Base-by-base conservation (phyloP, 2,113 vertebrate species). In the Lepus europaeus region DNA sequence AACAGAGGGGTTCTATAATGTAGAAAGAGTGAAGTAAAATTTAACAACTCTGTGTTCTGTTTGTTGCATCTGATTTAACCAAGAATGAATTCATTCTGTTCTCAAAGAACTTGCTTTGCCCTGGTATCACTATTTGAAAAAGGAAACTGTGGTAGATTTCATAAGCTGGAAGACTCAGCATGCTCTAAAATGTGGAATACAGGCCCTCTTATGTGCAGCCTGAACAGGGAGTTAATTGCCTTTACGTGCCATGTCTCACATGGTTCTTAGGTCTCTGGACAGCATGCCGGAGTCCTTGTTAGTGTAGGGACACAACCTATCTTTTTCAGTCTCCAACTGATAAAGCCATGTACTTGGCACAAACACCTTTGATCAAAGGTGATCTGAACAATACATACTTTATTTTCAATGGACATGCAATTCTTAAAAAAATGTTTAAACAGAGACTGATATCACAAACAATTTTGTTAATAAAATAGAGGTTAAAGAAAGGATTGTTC, bases 381-480 rank as follows among this genome's bases (percentile, higher is more conserved):
- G 56, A 82, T 23, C 59, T 81, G 83, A 95, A 81, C 72, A 89
- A 68, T 31, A 29, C 12, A 20, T 13, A 61, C 11, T 2, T 59
- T 82, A 91, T 90, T 87, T 79, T 91, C 36, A 80, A 81, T 89
- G 80, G 95, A 77, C 82, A 78, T 19, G 17, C 80, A 70, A 92
- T 76, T 85, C 68, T 77, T 91, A 84, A 16, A 16, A 59, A 59
- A 20, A 77, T 29, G 22, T 80, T 91, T 73, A 82, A 87, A 77
- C 59, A 33, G 90, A 86, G 89, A 95, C 89, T 31, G 56, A 7
- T 56, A 59, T 45, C 25, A 39, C 87, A 77, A 80, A 49, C 56
- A 49, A 39, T 91, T 91, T 83, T 68, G 31, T 91, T 94, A 91
- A 94, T 95, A 91, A 94, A 86, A 93, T 77, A 89, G 79, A 95